These are phyloP conservation scores for Gila orcuttii DNA, from an alignment of 2,113 vertebrate species.

Conservation along the genomic window DNA sequence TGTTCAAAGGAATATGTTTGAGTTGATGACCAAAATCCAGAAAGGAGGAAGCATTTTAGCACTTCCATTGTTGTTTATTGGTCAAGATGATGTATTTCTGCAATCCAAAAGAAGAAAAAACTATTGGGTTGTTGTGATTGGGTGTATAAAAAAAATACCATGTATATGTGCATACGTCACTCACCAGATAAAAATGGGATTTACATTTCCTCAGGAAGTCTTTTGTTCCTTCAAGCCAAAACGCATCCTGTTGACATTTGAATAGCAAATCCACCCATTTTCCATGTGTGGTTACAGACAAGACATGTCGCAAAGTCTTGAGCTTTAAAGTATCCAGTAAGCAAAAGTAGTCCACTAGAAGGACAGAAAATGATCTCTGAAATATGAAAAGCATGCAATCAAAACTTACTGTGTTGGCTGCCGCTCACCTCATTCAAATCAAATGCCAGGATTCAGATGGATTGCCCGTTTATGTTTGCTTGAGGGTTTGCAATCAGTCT, in stretches of 20 bases:
- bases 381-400: not conserved
- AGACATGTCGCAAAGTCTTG: not conserved
- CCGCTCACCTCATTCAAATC: not conserved
- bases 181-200: not conserved
- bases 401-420: not conserved
- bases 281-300: not conserved
- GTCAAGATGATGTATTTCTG: too few species aligned
- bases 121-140: too few species aligned
- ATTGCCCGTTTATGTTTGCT: not conserved
- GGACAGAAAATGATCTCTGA: too few species aligned
- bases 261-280: not conserved
- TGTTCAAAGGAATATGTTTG: not conserved
- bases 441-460: not conserved
- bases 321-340: not conserved
- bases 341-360: not conserved
- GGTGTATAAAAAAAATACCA: too few species aligned
- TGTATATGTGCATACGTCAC: not conserved
- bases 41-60: too few species aligned
- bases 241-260: not conserved
- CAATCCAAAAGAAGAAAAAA: too few species aligned
- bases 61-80: too few species aligned
- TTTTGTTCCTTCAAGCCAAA: not conserved
- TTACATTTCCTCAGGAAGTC: not conserved
- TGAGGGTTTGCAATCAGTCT: not conserved
- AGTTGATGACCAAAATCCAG: not conserved